phyloP scores from a whole-genome alignment of 2,113 vertebrate species.

The Empidonax traillii region DNA sequence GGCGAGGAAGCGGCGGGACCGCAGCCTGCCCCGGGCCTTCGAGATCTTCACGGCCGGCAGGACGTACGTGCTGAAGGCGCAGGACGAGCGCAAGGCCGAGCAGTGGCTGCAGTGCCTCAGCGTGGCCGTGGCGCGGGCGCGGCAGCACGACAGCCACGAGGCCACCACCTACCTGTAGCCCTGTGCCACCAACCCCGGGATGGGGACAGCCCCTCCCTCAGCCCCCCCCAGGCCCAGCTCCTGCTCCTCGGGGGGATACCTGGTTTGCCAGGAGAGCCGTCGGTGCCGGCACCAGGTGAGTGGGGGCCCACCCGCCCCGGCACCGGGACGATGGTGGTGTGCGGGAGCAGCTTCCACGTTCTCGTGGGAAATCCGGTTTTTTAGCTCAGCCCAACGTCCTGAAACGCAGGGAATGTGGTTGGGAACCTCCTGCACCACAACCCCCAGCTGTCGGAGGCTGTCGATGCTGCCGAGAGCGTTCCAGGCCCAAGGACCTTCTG shows the following conservation, averaged over 20 bases:
- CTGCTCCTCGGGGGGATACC: background rate
- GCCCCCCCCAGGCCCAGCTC: background rate
- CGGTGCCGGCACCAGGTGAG: rapidly evolving
- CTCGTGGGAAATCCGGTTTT: rapidly evolving
- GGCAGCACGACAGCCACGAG: slow-evolving; percentile 85
- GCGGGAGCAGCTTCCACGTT: background rate
- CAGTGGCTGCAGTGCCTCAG: slow-evolving; percentile 96
- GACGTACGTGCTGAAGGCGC: slow-evolving; percentile 91
- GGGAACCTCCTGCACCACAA: background rate
- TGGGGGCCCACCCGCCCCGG: background rate
- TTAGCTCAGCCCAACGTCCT: background rate
- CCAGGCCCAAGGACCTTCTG: rapidly evolving
- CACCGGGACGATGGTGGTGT: background rate
- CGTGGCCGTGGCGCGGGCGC: slow-evolving; percentile 91
- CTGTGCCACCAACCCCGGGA: background rate
- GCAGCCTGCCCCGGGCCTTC: slow-evolving; percentile 89
- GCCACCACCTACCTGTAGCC: slow-evolving; percentile 89
- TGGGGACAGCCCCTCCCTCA: rapidly evolving
- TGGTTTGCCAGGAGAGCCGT: background rate
- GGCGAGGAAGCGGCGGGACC: slow-evolving; percentile 85
- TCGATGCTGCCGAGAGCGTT: background rate
- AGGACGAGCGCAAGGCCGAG: slow-evolving; percentile 86
- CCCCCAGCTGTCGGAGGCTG: background rate
- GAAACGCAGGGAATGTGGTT: background rate
- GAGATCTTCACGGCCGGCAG: slow-evolving; percentile 95